Evolutionary conservation across 2,797 vertebrate species (phyloP).

Genomic region (Hypotaenidia philippensis): DNA sequence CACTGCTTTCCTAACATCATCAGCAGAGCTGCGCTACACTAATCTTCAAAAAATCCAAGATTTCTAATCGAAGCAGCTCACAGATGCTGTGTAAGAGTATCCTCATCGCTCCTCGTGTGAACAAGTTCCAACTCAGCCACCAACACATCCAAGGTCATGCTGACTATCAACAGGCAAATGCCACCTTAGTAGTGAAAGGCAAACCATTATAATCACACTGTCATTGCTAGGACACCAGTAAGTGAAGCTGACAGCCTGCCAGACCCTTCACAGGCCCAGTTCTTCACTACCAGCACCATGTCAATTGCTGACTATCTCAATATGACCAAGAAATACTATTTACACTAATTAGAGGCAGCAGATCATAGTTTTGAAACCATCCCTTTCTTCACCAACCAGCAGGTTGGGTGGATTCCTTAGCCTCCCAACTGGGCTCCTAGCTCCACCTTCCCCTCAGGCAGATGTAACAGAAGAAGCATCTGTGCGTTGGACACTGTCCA

Average conservation of each 20-base stretch:
- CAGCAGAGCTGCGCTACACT: background rate
- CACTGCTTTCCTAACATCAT: background rate
- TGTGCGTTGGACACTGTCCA: background rate
- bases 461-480: background rate
- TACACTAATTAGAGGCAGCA: background rate
- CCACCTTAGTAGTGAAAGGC: background rate
- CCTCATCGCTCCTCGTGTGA: background rate
- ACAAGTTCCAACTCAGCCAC: background rate
- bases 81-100: background rate
- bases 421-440: background rate
- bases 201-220: background rate
- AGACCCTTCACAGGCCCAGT: background rate
- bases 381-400: background rate
- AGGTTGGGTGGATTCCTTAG: background rate
- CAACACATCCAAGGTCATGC: accelerated
- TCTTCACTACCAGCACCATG: background rate
- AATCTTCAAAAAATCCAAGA: background rate
- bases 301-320: background rate
- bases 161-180: background rate
- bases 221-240: background rate
- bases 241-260: background rate
- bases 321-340: background rate
- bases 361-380: background rate
- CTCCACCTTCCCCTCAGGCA: background rate
- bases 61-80: background rate